Evolutionary conservation across 2,888 invertebrate species (phyloP).

Genomic region (Zele albiditarsus): DNA sequence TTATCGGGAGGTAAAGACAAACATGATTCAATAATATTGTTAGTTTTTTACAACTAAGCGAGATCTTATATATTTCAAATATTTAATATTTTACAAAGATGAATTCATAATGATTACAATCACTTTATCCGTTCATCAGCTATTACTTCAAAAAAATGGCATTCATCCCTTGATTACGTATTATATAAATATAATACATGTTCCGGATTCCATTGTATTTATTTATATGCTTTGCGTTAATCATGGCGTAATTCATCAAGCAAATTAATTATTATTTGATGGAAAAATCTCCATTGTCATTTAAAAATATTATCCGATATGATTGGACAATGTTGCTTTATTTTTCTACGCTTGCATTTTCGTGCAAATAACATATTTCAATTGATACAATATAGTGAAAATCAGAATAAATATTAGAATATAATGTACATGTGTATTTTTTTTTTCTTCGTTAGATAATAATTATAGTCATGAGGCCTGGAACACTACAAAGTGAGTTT

Average conservation of each 20-base stretch:
- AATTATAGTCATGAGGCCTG: conserved; percentile 11
- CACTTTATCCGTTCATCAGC: conserved; percentile 41
- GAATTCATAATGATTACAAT: conserved; percentile 49
- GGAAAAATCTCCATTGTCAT: neutral
- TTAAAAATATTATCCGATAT: neutral
- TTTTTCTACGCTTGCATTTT: conserved; percentile 19
- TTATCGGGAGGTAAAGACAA: conserved; percentile 3
- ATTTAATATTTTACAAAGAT: conserved; percentile 52
- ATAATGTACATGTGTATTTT: conserved; percentile 2
- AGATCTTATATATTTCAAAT: conserved; percentile 49
- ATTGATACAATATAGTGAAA: conserved; percentile 13
- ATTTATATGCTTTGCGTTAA: neutral
- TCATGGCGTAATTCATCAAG: neutral
- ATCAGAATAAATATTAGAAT: conserved; percentile 14
- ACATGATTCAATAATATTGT: conserved; percentile 6
- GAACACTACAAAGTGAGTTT: conserved; percentile 10
- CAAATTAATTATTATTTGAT: neutral
- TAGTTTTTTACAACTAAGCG: conserved; percentile 49
- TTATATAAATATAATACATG: conserved; percentile 57
- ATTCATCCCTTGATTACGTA: conserved; percentile 47
- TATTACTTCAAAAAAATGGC: conserved; percentile 48
- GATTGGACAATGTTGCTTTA: neutral
- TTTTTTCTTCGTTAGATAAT: neutral
- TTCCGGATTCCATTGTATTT: conserved; percentile 34
- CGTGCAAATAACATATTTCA: conserved; percentile 7